Conservation (phyloP, 1,140 invertebrate genomes). For the Eubasilissa regina region DNA sequence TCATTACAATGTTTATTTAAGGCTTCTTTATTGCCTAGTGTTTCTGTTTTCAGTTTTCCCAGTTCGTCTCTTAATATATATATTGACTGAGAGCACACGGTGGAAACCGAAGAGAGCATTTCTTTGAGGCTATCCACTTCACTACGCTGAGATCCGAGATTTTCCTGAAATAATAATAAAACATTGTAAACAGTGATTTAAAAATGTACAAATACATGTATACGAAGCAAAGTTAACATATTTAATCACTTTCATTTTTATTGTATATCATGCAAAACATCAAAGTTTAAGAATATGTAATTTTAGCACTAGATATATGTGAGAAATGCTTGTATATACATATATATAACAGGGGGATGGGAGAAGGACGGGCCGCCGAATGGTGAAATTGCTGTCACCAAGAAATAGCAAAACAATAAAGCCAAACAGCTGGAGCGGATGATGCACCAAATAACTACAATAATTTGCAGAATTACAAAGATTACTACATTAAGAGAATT, state of each 20-base stretch:
- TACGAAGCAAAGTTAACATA: background rate
- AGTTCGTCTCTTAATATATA: conserved; percentile 76
- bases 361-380: conserved; percentile 11
- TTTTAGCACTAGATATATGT: background rate
- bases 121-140: conserved; percentile 73
- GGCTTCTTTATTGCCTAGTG: conserved; percentile 70
- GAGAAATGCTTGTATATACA: background rate
- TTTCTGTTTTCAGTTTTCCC: conserved; percentile 71
- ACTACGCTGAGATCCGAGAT: conserved; percentile 72
- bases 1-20: conserved; percentile 72
- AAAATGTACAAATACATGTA: background rate
- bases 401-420: conserved; percentile 12
- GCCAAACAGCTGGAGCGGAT: conserved; percentile 23
- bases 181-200: background rate
- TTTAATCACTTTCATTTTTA: background rate
- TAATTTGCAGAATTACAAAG: conserved; percentile 1
- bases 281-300: background rate
- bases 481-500: background rate
- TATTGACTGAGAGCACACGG: conserved; percentile 73
- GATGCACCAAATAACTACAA: conserved; percentile 37
- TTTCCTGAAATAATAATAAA: conserved; percentile 71
- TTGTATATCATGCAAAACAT: background rate
- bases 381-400: conserved; percentile 10
- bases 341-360: background rate
- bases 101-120: conserved; percentile 69